phyloP scores from a whole-genome alignment of 2,888 invertebrate genomes.

The Acleris emargana region DNA sequence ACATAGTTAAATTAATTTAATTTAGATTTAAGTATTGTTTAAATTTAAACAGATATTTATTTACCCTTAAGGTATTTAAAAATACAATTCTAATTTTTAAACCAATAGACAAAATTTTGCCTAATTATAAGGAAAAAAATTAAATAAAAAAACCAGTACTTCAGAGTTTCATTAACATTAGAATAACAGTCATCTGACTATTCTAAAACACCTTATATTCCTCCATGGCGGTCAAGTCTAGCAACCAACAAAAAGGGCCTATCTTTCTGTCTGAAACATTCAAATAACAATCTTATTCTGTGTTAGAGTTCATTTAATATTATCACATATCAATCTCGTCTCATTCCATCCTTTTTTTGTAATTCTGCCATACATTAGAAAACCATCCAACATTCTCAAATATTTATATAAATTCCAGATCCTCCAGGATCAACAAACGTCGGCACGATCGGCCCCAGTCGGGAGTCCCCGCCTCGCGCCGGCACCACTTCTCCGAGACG shows the following conservation, averaged over 20 bases:
- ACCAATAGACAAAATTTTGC: slow-evolving; percentile 10
- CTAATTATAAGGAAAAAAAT: slow-evolving; percentile 11
- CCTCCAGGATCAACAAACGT: slow-evolving; percentile 88
- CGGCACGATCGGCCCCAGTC: slow-evolving; percentile 82
- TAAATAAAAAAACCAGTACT: slow-evolving; percentile 8
- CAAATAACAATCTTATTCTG: too few relatives aligned
- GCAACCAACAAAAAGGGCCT: too few relatives aligned
- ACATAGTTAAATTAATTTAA: too few relatives aligned
- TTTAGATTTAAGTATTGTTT: too few relatives aligned
- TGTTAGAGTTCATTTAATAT: too few relatives aligned
- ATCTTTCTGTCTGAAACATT: too few relatives aligned
- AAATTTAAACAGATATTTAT: background rate
- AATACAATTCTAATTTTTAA: slow-evolving; percentile 2
- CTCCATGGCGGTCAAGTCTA: too few relatives aligned
- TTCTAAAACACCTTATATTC: too few relatives aligned
- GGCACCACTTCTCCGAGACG: slow-evolving; percentile 64
- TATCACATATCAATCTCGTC: too few relatives aligned
- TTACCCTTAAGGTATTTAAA: background rate
- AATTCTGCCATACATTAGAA: background rate
- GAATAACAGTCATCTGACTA: background rate
- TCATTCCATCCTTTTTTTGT: too few relatives aligned
- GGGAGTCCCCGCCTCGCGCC: slow-evolving; percentile 64
- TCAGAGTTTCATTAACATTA: slow-evolving; percentile 10
- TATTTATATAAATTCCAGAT: slow-evolving; percentile 58
- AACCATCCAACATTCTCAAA: background rate